Evolutionary conservation across 1,140 invertebrate species (phyloP).

Genomic region (Apis mellifera): Amel_HAv3.1 CM009932.2:9934501-9935000

Average conservation of each 20-base stretch:
- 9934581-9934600: background rate
- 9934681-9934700: slow-evolving; percentile 16
- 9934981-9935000: too few relatives aligned
- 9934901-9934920: too few relatives aligned
- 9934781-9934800: background rate
- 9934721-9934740: background rate
- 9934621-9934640: slow-evolving; percentile 14
- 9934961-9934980: too few relatives aligned
- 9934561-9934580: background rate
- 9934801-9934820: background rate
- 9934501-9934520: slow-evolving; percentile 49
- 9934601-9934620: slow-evolving; percentile 6
- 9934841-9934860: rapidly evolving
- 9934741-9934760: background rate
- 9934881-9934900: too few relatives aligned
- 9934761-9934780: background rate
- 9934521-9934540: slow-evolving; percentile 56
- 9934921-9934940: too few relatives aligned
- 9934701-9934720: background rate
- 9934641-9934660: background rate
- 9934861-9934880: too few relatives aligned
- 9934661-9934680: slow-evolving; percentile 4
- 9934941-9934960: too few relatives aligned
- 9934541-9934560: background rate
- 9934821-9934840: background rate